These are phyloP conservation scores for Trichonephila inaurata DNA, from an alignment of 1,140 invertebrate genomes.

Conservation along the genomic window DNA sequence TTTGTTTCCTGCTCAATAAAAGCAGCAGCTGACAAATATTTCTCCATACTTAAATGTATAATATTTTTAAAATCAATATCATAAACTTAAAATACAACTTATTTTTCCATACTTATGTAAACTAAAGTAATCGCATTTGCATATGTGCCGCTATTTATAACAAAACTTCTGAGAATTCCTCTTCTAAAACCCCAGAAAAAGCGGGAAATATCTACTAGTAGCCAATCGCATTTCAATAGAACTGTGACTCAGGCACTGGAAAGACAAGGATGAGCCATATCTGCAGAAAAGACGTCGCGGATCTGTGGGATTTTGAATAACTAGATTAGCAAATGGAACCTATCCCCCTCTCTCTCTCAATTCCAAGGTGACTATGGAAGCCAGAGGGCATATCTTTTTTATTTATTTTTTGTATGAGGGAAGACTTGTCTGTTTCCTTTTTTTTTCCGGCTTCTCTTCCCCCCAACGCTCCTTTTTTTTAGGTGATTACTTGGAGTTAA, in stretches of 20 bases:
- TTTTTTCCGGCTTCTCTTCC: neutral
- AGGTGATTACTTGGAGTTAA: constrained; percentile 38
- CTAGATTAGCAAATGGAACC: constrained; percentile 12
- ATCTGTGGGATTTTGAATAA: constrained; percentile 18
- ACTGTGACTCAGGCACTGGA: neutral
- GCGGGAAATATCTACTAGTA: neutral
- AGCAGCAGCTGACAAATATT: no score
- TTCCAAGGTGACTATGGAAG: neutral
- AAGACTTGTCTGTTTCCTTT: neutral
- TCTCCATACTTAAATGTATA: no score
- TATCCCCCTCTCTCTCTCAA: neutral
- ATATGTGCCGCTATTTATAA: no score
- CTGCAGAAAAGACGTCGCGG: neutral
- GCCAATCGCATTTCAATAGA: neutral
- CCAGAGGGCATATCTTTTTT: constrained; percentile 2
- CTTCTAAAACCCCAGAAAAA: neutral
- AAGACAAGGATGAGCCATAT: neutral
- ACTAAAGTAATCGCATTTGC: no score
- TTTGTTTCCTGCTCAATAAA: no score
- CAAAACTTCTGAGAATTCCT: neutral
- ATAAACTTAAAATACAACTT: no score
- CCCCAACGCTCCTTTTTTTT: neutral
- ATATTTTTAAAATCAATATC: no score
- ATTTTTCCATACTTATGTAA: no score
- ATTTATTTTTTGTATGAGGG: neutral